These are phyloP conservation scores for Labia minor DNA, from an alignment of 2,888 invertebrate species.

Conservation along the genomic window DNA sequence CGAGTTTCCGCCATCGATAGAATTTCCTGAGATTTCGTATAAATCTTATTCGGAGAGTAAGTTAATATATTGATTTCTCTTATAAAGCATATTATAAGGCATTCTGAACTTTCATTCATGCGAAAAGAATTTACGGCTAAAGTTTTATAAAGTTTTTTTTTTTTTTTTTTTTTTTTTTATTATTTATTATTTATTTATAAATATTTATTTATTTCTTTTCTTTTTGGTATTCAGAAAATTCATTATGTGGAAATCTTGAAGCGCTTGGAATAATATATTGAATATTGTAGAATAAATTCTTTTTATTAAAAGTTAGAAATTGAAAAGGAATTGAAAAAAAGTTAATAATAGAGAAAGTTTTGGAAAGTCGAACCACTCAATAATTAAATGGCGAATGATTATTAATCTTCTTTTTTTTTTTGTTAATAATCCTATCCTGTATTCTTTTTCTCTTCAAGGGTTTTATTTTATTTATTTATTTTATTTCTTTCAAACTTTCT, in stretches of 20 bases:
- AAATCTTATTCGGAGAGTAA: slow-evolving; percentile 1
- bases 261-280: not conserved
- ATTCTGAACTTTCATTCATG: not conserved
- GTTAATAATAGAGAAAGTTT: too few relatives aligned
- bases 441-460: too few relatives aligned
- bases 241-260: slow-evolving; percentile 6
- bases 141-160: not conserved
- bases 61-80: slow-evolving; percentile 6
- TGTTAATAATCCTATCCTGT: too few relatives aligned
- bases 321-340: too few relatives aligned
- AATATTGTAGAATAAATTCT: not conserved
- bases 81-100: slow-evolving; percentile 5
- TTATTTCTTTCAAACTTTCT: too few relatives aligned
- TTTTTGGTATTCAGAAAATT: not conserved
- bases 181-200: not conserved
- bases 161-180: not conserved
- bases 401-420: too few relatives aligned
- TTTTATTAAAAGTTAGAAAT: too few relatives aligned
- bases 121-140: not conserved
- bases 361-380: too few relatives aligned
- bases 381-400: too few relatives aligned
- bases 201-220: not conserved
- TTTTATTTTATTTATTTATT: too few relatives aligned
- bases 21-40: not conserved
- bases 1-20: not conserved